Evolutionary conservation across 2,888 invertebrate species (phyloP), one percentile per base, ranked within the genome.

Genomic region (Drosophila algonquin): DNA sequence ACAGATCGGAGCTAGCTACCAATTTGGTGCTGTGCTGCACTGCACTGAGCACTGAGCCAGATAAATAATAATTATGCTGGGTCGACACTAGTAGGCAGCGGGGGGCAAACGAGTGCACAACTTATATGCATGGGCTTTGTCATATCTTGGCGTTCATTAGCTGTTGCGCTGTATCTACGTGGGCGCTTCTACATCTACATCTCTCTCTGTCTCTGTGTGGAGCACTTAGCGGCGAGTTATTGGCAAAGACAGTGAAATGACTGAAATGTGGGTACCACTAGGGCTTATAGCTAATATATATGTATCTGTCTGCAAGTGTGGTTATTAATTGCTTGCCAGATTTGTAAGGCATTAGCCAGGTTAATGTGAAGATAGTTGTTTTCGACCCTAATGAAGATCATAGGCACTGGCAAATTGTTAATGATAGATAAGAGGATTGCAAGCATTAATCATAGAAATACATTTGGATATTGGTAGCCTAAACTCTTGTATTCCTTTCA

Each of bases 61-160:
- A 83, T 83, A 83, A 83, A 83, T 83, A 88, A 83, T 83, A 83
- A 86, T 88, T 86, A 83, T 88, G 80, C 78, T 80, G 88, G 69
- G 70, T 73, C 87, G 76, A 74, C 79, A 74, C 57, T 24, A 5
- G 24, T 57, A 73, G 69, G 48, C 56, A 40, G 24, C 4, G 24
- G 4, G 24, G 24, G 35, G 27, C 45, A 61, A 79, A 73, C 85
- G 87, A 82, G 74, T 84, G 81, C 76, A 73, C 76, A 73, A 73
- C 63, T 67, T 87, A 63, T 87, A 63, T 79, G 65, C 80, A 67
- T 27, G 67, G 62, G 44, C 64, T 77, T 63, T 75, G 83, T 80
- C 86, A 86, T 83, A 83, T 88, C 88, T 88, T 63, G 80, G 61
- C 60, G 78, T 83, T 83, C 83, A 83, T 88, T 83, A 83, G 83